phyloP scores from a whole-genome alignment of 2,797 vertebrate species.

The Rhinoraja longicauda region DNA sequence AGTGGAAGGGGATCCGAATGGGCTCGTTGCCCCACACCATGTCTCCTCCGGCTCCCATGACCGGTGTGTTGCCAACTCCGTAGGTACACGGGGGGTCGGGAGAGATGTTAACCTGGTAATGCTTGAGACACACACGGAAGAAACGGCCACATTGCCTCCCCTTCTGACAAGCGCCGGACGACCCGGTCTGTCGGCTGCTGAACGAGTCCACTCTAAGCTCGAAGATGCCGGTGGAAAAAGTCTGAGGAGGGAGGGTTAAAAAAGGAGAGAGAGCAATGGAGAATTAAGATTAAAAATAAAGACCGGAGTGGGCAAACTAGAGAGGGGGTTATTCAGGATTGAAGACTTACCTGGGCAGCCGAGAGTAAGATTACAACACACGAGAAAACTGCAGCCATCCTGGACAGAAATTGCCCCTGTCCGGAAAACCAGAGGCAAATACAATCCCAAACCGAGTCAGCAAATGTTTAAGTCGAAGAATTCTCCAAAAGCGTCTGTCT shows the following conservation, averaged over 20 bases:
- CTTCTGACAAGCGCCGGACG: slow-evolving; percentile 43
- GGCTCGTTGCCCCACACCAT: slow-evolving; percentile 57
- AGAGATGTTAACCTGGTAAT: slow-evolving; percentile 62
- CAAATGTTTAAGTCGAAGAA: background rate
- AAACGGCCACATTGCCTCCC: slow-evolving; percentile 65
- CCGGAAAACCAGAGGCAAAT: background rate
- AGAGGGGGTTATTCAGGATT: background rate
- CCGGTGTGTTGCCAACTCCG: slow-evolving; percentile 61
- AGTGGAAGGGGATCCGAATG: slow-evolving; percentile 65
- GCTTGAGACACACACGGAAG: slow-evolving; percentile 78
- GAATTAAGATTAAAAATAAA: background rate
- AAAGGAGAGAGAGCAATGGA: background rate
- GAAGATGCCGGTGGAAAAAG: slow-evolving; percentile 64
- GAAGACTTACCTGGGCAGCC: background rate
- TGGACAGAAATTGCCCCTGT: background rate
- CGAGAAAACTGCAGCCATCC: background rate
- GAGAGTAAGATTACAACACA: background rate
- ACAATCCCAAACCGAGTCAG: background rate
- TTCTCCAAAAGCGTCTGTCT: background rate
- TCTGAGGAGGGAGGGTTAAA: slow-evolving; percentile 50
- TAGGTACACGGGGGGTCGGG: slow-evolving; percentile 71
- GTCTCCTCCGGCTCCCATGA: slow-evolving; percentile 53
- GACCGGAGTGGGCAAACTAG: background rate
- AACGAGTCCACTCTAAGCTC: slow-evolving; percentile 79
- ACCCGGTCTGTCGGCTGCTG: slow-evolving; percentile 47